Base-by-base conservation (phyloP, 2,888 invertebrate species). In the Neria commutata region DNA sequence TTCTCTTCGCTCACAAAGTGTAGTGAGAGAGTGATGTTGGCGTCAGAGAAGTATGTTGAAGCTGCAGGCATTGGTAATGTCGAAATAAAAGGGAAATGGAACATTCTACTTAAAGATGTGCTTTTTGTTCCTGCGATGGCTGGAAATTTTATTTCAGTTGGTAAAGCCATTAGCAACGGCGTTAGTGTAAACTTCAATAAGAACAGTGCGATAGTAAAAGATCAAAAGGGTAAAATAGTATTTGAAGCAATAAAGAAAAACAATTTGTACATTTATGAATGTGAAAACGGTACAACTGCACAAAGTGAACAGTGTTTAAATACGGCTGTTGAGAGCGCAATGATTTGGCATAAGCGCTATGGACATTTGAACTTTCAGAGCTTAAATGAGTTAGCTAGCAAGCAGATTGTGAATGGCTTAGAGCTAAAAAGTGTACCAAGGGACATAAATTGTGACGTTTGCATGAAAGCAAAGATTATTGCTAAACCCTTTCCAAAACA, bases 291-390 rank as follows among this genome's bases (percentile, higher is more conserved):
- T n/a, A n/a, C n/a, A n/a, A n/a, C n/a, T n/a, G n/a, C n/a, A n/a
- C n/a, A n/a, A n/a, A n/a, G n/a, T n/a, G n/a, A n/a, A n/a, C n/a
- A n/a, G n/a, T n/a, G n/a, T n/a, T n/a, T n/a, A n/a, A n/a, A n/a
- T n/a, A n/a, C 52, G 19, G 52, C 46, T 50, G 47, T 51, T 14
- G 25, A 33, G 11, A 16, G 52, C 33, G 29, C 24, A 21, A 34
- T 34, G 17, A 51, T 45, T 17, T 58, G 46, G 48, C 48, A 58
- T 25, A 49, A 42, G n/a, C 55, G 55, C 48, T 56, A 52, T 46
- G 61, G 61, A n/a, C 58, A 64, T 33, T 10, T 57, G 24, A 61
- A 63, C 45, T 57, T 54, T 33, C 26, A n/a, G 24, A 53, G 59
- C 26, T 57, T 61, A 46, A 55, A 63, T 26, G 53, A 46, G 16